Base-by-base conservation (phyloP, 2,888 invertebrate species). In the Mimas tiliae region DNA sequence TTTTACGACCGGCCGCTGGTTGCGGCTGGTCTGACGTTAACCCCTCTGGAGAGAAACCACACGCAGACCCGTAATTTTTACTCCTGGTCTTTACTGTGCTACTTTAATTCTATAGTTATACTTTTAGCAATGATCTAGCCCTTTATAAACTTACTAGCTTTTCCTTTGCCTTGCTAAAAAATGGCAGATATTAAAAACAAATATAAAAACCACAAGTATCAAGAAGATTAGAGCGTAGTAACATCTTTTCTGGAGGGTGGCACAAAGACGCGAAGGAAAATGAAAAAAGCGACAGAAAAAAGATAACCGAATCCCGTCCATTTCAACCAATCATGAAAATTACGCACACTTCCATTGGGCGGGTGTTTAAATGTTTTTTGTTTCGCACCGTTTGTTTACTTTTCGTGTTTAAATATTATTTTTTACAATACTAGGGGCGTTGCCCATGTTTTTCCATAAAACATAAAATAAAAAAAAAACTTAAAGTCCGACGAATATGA, bases 281-380 rank as follows among this genome's bases (percentile, higher is more conserved):
- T 85, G 84, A 79, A 87, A 90, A 88, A 89, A 89, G 78, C 74
- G 79, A 75, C 81, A 80, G 75, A 84, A 89, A 85, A 86, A 88
- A 86, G 86, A 90, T 88, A 90, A 88, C 87, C 72, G 84, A 80
- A 81, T 80, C 84, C 80, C 79, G 79, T 71, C 72, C 74, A 80
- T 80, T 83, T 81, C 82, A 82, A 87, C 91, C 91, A 93, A 93
- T 93, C 90, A 87, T 88, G 81, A 81, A 88, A 91, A 93, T 90
- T 89, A 89, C 86, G 80, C 74, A 81, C 81, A 64, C 62, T 66
- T 67, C 62, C 51, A 33, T 48, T 66, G 33, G 33, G 11, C 33
- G 47, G 42, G 45, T 63, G 8, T 33, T 47, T 63, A 16, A 58
- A 45, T 33, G n/a, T 48, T 45, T n/a, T 42, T 62, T 55, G 6